Evolutionary conservation across 1,140 invertebrate genomes (phyloP).

Genomic region (Dinothrombium tinctorium): DNA sequence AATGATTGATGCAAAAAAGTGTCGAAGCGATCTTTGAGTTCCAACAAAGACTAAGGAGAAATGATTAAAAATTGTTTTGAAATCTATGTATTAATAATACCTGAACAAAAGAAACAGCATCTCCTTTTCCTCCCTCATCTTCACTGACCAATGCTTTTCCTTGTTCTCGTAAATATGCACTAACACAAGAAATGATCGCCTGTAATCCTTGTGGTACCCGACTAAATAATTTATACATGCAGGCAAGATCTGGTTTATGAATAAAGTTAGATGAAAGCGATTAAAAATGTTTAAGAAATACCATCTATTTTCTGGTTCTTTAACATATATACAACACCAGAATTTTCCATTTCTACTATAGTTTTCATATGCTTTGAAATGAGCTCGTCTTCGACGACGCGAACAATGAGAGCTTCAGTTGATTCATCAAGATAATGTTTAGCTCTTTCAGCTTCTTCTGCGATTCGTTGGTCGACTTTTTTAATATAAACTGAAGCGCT

Average conservation of each 20-base stretch:
- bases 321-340: conserved; percentile 94
- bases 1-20: conserved; percentile 93
- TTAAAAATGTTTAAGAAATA: conserved; percentile 13
- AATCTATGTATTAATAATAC: conserved; percentile 25
- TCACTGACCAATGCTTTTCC: conserved; percentile 79
- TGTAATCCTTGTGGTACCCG: conserved; percentile 70
- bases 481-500: conserved; percentile 96
- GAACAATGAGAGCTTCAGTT: conserved; percentile 79
- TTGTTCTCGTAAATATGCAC: conserved; percentile 73
- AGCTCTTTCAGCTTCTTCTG: conserved; percentile 88
- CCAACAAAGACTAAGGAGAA: conserved; percentile 59
- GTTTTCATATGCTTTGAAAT: conserved; percentile 98
- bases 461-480: conserved; percentile 88
- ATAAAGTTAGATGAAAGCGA: not conserved
- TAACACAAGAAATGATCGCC: conserved; percentile 83
- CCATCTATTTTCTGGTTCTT: conserved; percentile 79
- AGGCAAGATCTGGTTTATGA: conserved; percentile 46
- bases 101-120: conserved; percentile 86
- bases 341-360: conserved; percentile 99
- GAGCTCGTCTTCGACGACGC: conserved; percentile 88
- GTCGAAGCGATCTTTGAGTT: conserved; percentile 92
- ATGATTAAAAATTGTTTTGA: conserved; percentile 10
- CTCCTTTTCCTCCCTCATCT: conserved; percentile 50
- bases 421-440: conserved; percentile 93
- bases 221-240: conserved; percentile 91